These are phyloP conservation scores for Scaeva pyrastri DNA, from an alignment of 2,888 invertebrate species.

Conservation along the genomic window DNA sequence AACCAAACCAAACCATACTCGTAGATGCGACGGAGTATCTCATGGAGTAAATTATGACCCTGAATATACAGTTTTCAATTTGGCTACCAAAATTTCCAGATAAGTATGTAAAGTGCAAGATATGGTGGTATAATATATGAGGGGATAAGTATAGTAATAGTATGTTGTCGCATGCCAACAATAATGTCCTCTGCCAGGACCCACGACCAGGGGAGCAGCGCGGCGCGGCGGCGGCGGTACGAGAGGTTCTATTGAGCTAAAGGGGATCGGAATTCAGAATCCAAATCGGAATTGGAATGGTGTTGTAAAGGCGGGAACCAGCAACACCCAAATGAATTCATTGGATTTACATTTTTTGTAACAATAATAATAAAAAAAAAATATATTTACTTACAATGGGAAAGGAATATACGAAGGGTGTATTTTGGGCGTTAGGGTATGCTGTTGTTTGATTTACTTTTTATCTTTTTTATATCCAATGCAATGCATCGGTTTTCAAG, in stretches of 20 bases:
- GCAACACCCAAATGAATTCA: constrained; percentile 19
- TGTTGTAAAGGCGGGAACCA: not conserved
- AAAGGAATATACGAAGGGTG: not conserved
- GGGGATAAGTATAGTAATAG: constrained; percentile 41
- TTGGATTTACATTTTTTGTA: constrained; percentile 1
- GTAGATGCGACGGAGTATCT: constrained; percentile 43
- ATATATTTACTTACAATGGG: not conserved
- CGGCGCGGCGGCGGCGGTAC: too few relatives aligned
- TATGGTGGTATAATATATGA: constrained; percentile 43
- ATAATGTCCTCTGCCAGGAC: not conserved
- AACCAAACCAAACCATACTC: too few relatives aligned
- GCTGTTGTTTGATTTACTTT: constrained; percentile 3
- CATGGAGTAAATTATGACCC: constrained; percentile 68
- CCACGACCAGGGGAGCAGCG: too few relatives aligned
- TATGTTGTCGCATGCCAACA: constrained; percentile 37
- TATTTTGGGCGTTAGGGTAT: not conserved
- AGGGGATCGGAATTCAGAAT: too few relatives aligned
- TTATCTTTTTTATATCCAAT: not conserved
- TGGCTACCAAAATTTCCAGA: constrained; percentile 49
- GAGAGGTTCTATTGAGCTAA: not conserved
- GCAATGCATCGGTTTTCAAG: not conserved
- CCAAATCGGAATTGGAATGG: not conserved
- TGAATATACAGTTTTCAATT: constrained; percentile 70
- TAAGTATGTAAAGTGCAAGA: constrained; percentile 45
- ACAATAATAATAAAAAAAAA: not conserved